Evolutionary conservation across 2,113 vertebrate genomes (phyloP).

Genomic region (Xenus cinereus): DNA sequence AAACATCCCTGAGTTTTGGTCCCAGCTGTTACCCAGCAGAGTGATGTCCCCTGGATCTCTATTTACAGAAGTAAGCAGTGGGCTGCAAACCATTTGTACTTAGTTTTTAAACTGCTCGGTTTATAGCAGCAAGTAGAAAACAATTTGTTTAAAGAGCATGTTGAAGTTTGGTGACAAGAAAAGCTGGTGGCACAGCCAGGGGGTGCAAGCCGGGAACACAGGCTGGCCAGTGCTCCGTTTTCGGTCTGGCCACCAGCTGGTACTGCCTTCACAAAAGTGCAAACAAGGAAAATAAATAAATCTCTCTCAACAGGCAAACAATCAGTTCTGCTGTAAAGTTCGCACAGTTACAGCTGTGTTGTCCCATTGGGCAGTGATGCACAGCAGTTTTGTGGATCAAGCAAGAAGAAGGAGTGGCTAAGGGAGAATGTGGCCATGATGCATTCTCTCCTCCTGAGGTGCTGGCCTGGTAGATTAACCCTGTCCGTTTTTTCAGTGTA

Average conservation of each 20-base stretch:
- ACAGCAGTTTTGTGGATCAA: background rate
- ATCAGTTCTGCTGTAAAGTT: background rate
- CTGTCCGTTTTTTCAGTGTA: background rate
- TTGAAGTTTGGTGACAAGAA: background rate
- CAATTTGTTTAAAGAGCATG: background rate
- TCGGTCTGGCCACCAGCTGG: background rate
- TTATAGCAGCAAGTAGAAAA: background rate
- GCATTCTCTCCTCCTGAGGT: background rate
- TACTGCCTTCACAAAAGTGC: background rate
- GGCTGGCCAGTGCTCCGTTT: no score
- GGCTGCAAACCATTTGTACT: background rate
- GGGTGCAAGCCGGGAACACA: no score
- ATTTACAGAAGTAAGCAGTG: background rate
- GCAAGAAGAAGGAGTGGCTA: background rate
- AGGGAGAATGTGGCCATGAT: accelerated
- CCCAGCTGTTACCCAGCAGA: accelerated
- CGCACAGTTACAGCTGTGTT: accelerated
- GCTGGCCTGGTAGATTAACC: accelerated
- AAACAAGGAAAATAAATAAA: background rate
- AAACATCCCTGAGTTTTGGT: background rate
- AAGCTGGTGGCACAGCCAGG: background rate
- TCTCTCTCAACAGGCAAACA: background rate
- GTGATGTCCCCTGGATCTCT: accelerated
- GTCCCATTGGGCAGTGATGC: accelerated
- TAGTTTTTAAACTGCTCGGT: background rate